phyloP scores from a whole-genome alignment of 2,113 vertebrate genomes.

The Uria lomvia region DNA sequence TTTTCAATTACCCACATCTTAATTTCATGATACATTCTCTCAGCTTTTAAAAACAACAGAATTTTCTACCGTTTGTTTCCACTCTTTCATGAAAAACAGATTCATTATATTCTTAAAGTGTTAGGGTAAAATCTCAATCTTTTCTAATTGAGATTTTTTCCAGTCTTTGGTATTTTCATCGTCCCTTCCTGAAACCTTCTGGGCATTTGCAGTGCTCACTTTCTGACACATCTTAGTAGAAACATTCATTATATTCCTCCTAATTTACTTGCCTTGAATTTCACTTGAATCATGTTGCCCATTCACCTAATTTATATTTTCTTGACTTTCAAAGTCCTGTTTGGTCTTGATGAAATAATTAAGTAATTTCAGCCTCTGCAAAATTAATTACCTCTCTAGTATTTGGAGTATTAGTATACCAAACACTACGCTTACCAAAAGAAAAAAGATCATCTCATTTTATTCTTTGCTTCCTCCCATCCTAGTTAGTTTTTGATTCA shows the following conservation, averaged over 20 bases:
- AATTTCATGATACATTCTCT: background rate
- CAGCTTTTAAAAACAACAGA: background rate
- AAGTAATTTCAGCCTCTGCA: background rate
- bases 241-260: background rate
- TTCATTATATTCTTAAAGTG: background rate
- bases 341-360: background rate
- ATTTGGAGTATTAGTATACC: background rate
- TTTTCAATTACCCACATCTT: background rate
- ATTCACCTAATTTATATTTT: background rate
- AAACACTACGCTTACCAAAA: background rate
- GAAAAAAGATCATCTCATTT: background rate
- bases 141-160: background rate
- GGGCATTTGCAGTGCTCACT: background rate
- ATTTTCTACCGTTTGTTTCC: background rate
- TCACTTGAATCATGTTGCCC: background rate
- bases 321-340: background rate
- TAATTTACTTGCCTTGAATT: background rate
- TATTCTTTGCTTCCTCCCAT: background rate
- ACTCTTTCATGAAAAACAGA: background rate
- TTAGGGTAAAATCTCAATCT: background rate
- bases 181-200: background rate
- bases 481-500: background rate
- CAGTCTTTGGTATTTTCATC: background rate
- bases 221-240: background rate
- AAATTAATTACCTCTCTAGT: background rate